A percentile compares a stretch with the other conserved stretches of the same genome.
Evolutionary conservation across 2,888 invertebrate species (phyloP).

Genomic region (Piscicola geometra): DNA sequence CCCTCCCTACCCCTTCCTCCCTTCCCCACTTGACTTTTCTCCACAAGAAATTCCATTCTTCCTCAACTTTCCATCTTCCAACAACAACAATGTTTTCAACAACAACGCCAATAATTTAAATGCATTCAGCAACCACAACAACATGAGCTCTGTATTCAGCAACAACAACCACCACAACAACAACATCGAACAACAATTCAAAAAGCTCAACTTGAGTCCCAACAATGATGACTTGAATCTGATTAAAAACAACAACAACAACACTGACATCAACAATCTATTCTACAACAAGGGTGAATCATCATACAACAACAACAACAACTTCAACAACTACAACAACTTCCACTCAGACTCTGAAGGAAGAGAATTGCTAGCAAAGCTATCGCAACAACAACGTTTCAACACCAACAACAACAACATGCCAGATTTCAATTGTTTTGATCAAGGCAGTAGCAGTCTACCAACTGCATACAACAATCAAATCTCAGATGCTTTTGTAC

Average conservation of each 20-base stretch:
- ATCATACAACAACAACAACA: neutral
- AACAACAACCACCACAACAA: neutral
- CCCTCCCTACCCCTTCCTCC: neutral
- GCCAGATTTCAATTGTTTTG: neutral
- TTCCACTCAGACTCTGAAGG: neutral
- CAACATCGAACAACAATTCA: conserved; percentile 16
- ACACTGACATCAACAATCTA: conserved; percentile 10
- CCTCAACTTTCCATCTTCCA: neutral
- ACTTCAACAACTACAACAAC: neutral
- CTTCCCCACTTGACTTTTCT: conserved; percentile 12
- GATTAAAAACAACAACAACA: neutral
- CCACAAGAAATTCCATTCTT: conserved; percentile 20
- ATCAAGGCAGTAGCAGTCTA: neutral
- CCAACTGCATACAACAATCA: neutral
- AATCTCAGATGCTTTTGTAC: neutral
- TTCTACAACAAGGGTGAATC: conserved; percentile 20
- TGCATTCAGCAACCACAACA: no score
- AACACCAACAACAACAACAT: conserved; percentile 19
- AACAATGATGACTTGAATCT: neutral
- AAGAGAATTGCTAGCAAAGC: neutral
- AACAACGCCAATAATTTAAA: neutral
- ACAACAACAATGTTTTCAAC: neutral
- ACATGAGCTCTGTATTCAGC: neutral
- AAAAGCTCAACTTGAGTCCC: neutral
- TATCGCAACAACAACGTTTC: conserved; percentile 14